These are phyloP conservation scores for Mesorhabditis sp. DNA, from an alignment of 2,888 invertebrate genomes.

Conservation along the genomic window DNA sequence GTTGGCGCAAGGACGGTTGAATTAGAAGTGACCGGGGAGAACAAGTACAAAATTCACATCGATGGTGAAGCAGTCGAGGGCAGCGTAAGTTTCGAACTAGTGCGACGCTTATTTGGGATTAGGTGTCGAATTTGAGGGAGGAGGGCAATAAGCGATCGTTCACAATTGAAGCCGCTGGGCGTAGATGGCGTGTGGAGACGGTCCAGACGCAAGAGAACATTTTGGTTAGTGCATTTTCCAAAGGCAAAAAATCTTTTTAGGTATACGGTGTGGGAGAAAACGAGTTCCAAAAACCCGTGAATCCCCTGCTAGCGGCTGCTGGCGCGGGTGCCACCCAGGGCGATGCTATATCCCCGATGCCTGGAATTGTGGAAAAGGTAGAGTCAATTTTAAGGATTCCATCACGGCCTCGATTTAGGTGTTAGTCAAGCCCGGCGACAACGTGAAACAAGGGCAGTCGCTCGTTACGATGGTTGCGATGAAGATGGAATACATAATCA, in stretches of 20 bases:
- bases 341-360: constrained; percentile 78
- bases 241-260: constrained; percentile 16
- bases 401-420: constrained; percentile 58
- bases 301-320: background rate
- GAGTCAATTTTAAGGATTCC: background rate
- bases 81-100: background rate
- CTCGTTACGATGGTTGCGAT: constrained; percentile 92
- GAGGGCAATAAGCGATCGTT: constrained; percentile 26
- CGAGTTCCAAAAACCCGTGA: constrained; percentile 22
- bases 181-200: constrained; percentile 41
- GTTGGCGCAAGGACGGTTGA: background rate
- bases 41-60: background rate
- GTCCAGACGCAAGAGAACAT: constrained; percentile 19
- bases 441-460: constrained; percentile 71
- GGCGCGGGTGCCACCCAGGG: constrained; percentile 21
- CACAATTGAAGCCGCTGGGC: constrained; percentile 42
- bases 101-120: background rate
- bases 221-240: constrained; percentile 8
- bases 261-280: constrained; percentile 36
- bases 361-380: constrained; percentile 83
- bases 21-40: background rate
- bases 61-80: constrained; percentile 9
- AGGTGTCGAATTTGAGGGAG: background rate
- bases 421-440: constrained; percentile 76
- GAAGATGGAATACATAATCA: constrained; percentile 98